Evolutionary conservation across 1,140 invertebrate species (phyloP).

Genomic region (Drosophila pachea): DNA sequence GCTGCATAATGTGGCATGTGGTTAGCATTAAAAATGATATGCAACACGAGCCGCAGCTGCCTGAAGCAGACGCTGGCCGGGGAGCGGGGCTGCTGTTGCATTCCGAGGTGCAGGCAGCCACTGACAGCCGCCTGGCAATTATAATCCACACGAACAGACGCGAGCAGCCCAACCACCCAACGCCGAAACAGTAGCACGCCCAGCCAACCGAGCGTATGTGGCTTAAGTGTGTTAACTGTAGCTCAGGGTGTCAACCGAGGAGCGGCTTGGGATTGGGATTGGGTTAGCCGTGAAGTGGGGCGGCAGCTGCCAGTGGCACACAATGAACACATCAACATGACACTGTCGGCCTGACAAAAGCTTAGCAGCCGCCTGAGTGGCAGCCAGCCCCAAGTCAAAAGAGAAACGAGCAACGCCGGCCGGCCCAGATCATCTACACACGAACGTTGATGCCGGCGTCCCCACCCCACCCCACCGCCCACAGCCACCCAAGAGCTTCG

Average conservation of each 20-base stretch:
- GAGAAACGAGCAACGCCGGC: neutral
- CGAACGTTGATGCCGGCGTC: too few relatives aligned
- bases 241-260: constrained; percentile 17
- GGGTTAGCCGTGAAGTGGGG: constrained; percentile 44
- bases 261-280: constrained; percentile 11
- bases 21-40: constrained; percentile 77
- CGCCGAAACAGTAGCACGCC: constrained; percentile 37
- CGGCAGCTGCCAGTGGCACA: constrained; percentile 72
- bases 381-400: constrained; percentile 11
- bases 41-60: constrained; percentile 62
- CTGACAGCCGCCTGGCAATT: constrained; percentile 74
- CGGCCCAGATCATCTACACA: too few relatives aligned
- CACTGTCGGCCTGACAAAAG: constrained; percentile 71
- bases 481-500: too few relatives aligned
- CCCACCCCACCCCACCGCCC: too few relatives aligned
- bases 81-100: constrained; percentile 1
- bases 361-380: constrained; percentile 55
- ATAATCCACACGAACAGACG: constrained; percentile 65
- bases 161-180: constrained; percentile 15
- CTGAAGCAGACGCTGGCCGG: neutral
- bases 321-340: constrained; percentile 68
- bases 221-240: constrained; percentile 60
- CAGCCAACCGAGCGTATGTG: constrained; percentile 42
- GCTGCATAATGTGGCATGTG: constrained; percentile 75
- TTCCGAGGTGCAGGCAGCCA: constrained; percentile 58